phyloP scores from a whole-genome alignment of 2,113 vertebrate genomes.

The Saimiri boliviensis region DNA sequence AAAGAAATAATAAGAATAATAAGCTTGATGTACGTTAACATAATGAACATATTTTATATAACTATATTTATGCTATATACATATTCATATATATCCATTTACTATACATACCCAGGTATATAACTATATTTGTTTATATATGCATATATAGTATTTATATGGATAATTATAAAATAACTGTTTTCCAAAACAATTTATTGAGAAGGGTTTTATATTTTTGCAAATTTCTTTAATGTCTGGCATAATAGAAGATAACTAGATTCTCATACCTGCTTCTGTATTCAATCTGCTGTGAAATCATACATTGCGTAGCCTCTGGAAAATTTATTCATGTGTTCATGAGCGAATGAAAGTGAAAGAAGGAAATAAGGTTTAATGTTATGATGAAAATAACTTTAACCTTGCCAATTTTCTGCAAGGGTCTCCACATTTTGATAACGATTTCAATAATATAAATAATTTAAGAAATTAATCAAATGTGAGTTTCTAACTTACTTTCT shows the following conservation, averaged over 20 bases:
- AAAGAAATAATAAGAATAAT: background rate
- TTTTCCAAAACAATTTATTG: background rate
- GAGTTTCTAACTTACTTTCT: background rate
- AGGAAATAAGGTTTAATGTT: background rate
- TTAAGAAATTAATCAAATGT: background rate
- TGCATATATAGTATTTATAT: no score
- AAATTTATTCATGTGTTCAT: background rate
- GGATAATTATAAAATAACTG: background rate
- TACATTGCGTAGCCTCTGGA: background rate
- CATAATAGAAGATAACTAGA: background rate
- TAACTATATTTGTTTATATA: background rate
- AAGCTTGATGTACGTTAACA: background rate
- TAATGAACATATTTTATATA: background rate
- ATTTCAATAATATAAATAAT: background rate
- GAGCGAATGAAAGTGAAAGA: background rate
- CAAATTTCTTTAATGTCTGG: background rate
- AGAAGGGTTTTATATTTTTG: constrained; percentile 35
- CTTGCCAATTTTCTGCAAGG: background rate
- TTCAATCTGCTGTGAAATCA: background rate
- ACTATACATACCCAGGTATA: background rate
- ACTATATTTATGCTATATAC: background rate
- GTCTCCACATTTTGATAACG: background rate
- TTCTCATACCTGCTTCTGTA: background rate
- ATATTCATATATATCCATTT: background rate
- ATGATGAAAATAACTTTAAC: background rate